phyloP scores from a whole-genome alignment of 2,113 vertebrate genomes.

The Lasiurus borealis region DNA sequence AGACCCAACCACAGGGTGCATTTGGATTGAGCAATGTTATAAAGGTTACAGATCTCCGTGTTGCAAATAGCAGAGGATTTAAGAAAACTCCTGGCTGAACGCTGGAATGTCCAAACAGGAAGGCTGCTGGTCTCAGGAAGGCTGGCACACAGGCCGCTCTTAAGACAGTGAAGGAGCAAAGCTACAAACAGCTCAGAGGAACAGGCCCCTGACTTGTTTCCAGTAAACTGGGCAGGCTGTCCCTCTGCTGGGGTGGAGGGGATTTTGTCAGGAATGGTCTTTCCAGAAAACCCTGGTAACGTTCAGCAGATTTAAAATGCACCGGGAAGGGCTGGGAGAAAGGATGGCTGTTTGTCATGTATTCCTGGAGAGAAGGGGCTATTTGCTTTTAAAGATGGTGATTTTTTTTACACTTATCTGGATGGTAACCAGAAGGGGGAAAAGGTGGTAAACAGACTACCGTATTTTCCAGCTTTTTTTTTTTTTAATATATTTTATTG shows the following conservation, averaged over 20 bases:
- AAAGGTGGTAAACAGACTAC: neutral
- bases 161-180: neutral
- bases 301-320: neutral
- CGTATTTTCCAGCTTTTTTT: too few relatives aligned
- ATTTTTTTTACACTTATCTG: constrained; percentile 16
- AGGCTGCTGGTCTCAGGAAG: neutral
- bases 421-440: neutral
- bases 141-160: neutral
- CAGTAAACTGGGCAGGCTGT: neutral
- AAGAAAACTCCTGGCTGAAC: neutral
- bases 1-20: constrained; percentile 13
- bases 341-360: neutral
- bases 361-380: neutral
- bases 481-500: too few relatives aligned
- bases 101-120: neutral
- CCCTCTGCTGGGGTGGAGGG: neutral
- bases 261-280: neutral
- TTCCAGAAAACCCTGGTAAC: neutral
- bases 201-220: neutral
- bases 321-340: neutral
- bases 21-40: neutral
- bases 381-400: neutral
- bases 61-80: neutral
- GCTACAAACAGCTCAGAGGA: neutral
- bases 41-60: neutral